These are phyloP conservation scores for Pogonomyrmex californicus DNA, from an alignment of 1,140 invertebrate genomes.

Conservation along the genomic window DNA sequence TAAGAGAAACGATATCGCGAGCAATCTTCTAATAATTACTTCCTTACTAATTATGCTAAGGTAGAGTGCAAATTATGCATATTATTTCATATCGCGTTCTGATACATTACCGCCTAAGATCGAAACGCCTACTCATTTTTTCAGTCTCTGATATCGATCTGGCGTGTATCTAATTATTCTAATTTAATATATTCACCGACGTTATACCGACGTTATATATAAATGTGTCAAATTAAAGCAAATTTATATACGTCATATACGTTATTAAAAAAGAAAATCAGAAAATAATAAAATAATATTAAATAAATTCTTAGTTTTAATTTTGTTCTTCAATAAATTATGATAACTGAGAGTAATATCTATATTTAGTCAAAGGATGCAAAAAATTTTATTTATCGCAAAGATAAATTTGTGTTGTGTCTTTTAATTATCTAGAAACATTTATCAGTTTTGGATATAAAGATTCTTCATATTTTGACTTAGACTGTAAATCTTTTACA, in stretches of 20 bases:
- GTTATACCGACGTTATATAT: background rate
- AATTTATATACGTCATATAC: too few species aligned
- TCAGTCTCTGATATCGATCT: background rate
- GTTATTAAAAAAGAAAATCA: background rate
- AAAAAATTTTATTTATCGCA: background rate
- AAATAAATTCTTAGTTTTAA: background rate
- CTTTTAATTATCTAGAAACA: background rate
- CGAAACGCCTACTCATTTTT: background rate
- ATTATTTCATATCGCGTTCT: constrained; percentile 13
- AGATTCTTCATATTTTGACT: background rate
- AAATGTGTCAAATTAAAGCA: background rate
- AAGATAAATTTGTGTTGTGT: background rate
- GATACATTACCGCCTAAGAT: constrained; percentile 17
- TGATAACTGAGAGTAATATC: background rate
- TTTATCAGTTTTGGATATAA: background rate
- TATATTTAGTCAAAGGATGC: background rate
- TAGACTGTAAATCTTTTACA: background rate
- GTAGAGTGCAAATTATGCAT: constrained; percentile 3
- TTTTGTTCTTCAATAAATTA: background rate
- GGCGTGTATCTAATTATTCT: constrained; percentile 7
- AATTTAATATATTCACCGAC: background rate
- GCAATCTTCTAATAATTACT: constrained; percentile 36
- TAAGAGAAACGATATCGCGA: constrained; percentile 27
- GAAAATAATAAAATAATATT: background rate
- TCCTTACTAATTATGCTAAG: background rate